Evolutionary conservation across 2,797 vertebrate genomes (phyloP), one percentile per base, ranked within the genome.

Genomic region (Acanthiza pusilla): DNA sequence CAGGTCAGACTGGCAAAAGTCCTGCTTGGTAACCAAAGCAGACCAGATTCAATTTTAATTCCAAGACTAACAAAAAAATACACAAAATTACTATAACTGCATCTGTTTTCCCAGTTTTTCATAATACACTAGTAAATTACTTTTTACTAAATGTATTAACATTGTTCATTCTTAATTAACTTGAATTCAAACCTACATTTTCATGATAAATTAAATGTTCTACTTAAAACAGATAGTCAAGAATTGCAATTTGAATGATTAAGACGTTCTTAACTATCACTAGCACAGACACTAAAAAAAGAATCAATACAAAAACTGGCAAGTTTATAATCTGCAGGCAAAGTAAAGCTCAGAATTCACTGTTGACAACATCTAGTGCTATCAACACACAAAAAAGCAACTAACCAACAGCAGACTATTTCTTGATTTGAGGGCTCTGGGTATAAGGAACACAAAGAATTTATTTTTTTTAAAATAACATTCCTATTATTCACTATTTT

Each of bases 1-100:
- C 68, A 84, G 65, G 89, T 95, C 89, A 95, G 53, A 91, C 71
- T 79, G 89, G 91, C 93, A 93, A 17, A 96, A 89, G 75, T 66
- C 88, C 63, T 92, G 61, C 55, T 81, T 30, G n/a, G 63, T 94
- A 94, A 71, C 88, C 51, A 85, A 93, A 89, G 72, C 26, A 90
- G 62, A 77, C n/a, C 76, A 15, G 25, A 70, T 60, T 91, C 68
- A 55, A 57, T 71, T 95, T 94, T 89, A 90, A 96, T 86, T 95
- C 67, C 50, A 76, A 94, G 34, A 81, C 78, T 70, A 93, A 96
- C 72, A 97, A 63, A 70, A 63, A 78, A 80, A 16, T 9, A 27
- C 27, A 78, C 13, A 70, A 71, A 88, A 92, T 85, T 6, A 76
- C 6, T 92, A 9, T 17, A 93, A 95, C 9, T 74, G 72, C 30